Conservation (phyloP, 2,113 vertebrate species). For the Tragelaphus scriptus region DNA sequence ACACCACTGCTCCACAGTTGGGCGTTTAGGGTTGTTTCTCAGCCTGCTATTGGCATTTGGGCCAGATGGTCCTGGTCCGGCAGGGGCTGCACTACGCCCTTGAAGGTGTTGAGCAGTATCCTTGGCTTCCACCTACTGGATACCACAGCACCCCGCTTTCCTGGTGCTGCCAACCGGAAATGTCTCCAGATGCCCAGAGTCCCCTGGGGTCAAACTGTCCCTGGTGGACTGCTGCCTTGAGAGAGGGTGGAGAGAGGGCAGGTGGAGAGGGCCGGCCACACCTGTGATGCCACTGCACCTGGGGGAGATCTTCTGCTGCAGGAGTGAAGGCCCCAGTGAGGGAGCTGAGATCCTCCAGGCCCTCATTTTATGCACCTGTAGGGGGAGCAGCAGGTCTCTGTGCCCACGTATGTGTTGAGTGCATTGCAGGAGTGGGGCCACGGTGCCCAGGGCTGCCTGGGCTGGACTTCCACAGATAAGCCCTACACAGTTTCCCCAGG, state of each 20-base stretch:
- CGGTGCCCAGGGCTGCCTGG: accelerated
- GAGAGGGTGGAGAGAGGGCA: neutral
- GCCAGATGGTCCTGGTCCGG: accelerated
- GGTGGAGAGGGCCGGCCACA: neutral
- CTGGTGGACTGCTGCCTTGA: neutral
- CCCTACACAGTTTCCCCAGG: accelerated
- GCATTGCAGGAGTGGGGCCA: accelerated
- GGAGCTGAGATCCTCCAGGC: too few relatives aligned
- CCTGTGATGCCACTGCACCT: neutral
- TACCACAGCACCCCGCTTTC: neutral
- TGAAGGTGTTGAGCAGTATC: accelerated
- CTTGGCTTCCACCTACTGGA: neutral
- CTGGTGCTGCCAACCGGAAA: neutral
- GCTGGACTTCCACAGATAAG: neutral
- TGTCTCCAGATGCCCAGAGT: neutral
- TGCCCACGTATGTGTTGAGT: accelerated
- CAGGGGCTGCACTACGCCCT: accelerated
- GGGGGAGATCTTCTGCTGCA: too few relatives aligned
- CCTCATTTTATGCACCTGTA: neutral
- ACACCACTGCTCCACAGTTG: too few relatives aligned
- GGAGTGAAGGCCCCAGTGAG: too few relatives aligned
- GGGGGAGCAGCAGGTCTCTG: neutral
- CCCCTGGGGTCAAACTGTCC: neutral
- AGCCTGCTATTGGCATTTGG: accelerated
- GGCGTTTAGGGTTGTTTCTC: neutral